Conservation (phyloP, 2,888 invertebrate genomes). For the Odontocerum albicorne region DNA sequence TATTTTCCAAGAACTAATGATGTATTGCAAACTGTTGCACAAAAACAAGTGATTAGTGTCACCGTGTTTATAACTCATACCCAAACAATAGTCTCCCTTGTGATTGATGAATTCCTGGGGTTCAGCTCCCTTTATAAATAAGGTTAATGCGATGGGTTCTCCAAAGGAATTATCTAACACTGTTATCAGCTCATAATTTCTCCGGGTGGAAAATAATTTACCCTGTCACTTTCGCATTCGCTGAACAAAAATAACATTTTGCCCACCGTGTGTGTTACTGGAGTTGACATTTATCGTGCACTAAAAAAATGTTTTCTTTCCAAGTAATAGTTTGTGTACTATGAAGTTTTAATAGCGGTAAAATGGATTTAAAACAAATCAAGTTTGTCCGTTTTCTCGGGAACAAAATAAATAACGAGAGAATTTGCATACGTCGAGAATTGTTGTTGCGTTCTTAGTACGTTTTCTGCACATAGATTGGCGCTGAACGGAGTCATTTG, state of each 20-base stretch:
- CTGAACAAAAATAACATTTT: no score
- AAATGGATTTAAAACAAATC: constrained; percentile 12
- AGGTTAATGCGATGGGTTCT: constrained; percentile 13
- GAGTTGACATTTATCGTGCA: no score
- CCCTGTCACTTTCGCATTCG: no score
- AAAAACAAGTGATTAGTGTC: constrained; percentile 21
- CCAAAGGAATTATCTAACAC: constrained; percentile 3
- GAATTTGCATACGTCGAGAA: constrained; percentile 6
- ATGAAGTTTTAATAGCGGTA: not conserved
- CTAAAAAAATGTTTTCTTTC: no score
- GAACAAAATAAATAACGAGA: constrained; percentile 7
- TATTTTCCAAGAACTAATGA: no score
- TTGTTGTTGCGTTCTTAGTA: constrained; percentile 7
- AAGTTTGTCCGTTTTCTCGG: constrained; percentile 15
- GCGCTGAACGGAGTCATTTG: constrained; percentile 1
- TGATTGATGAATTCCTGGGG: constrained; percentile 18
- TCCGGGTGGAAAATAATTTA: constrained; percentile 3
- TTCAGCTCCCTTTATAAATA: constrained; percentile 9
- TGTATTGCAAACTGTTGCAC: constrained; percentile 9
- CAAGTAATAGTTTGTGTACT: no score
- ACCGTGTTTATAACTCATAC: constrained; percentile 9
- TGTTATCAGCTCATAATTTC: constrained; percentile 8
- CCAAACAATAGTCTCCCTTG: constrained; percentile 5
- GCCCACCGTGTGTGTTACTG: no score
- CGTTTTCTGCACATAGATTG: not conserved